Evolutionary conservation across 2,797 vertebrate species (phyloP).

Genomic region (Trachops cirrhosus): DNA sequence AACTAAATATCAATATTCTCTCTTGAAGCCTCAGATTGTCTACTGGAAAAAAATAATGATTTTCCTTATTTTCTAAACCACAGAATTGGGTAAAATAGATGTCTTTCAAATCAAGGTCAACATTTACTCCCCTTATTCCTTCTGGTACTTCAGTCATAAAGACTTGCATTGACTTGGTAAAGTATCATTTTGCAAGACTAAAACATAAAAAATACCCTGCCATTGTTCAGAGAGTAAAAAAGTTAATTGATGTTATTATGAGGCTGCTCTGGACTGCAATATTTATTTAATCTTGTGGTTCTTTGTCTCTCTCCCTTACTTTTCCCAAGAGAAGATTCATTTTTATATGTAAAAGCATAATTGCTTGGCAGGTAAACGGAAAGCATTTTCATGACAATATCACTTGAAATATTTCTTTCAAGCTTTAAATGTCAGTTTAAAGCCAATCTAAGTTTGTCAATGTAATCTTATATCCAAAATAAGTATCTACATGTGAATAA

Average conservation of each 20-base stretch:
- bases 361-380: background rate
- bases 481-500: background rate
- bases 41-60: background rate
- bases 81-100: background rate
- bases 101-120: background rate
- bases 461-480: background rate
- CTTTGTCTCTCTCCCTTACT: background rate
- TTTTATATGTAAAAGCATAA: background rate
- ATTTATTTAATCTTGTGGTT: background rate
- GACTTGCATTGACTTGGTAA: background rate
- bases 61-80: conserved; percentile 35
- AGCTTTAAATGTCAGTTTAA: background rate
- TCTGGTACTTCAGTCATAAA: conserved; percentile 19
- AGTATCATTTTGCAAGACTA: background rate
- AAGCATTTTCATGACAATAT: background rate
- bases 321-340: background rate
- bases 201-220: background rate
- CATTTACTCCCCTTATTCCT: background rate
- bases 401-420: background rate
- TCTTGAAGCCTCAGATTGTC: background rate
- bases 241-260: background rate
- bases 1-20: background rate
- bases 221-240: background rate
- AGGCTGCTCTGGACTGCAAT: background rate
- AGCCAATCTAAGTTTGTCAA: background rate